phyloP scores from a whole-genome alignment of 1,140 invertebrate genomes.

The Coptotermes formosanus region DNA sequence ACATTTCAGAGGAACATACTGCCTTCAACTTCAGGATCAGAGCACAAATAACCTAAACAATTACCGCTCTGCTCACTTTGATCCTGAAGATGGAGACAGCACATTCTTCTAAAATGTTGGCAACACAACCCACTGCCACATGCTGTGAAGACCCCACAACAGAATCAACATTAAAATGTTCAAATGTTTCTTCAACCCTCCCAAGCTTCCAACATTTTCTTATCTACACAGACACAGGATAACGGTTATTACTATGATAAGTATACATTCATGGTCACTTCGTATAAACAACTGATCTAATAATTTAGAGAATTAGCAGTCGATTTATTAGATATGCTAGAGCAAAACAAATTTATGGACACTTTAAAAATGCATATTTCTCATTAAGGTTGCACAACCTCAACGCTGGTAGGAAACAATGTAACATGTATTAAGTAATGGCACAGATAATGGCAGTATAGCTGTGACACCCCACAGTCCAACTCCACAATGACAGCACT shows the following conservation, averaged over 20 bases:
- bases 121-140: too few species aligned
- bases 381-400: conserved; percentile 14
- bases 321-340: neutral
- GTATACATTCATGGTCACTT: neutral
- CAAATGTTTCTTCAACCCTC: neutral
- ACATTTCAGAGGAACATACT: too few species aligned
- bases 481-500: conserved; percentile 18
- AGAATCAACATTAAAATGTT: neutral
- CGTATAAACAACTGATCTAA: neutral
- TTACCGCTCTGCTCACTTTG: too few species aligned
- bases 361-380: conserved; percentile 17
- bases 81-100: too few species aligned
- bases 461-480: conserved; percentile 28
- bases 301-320: conserved; percentile 13
- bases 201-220: neutral
- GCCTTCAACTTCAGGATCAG: too few species aligned
- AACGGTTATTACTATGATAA: neutral
- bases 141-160: too few species aligned
- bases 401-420: conserved; percentile 20
- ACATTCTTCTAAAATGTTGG: too few species aligned
- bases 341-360: neutral
- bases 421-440: conserved; percentile 32
- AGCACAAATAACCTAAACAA: too few species aligned
- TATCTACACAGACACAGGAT: neutral
- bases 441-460: conserved; percentile 35